Conservation (phyloP, 2,113 vertebrate species). For the Melanostigma gelatinosum region DNA sequence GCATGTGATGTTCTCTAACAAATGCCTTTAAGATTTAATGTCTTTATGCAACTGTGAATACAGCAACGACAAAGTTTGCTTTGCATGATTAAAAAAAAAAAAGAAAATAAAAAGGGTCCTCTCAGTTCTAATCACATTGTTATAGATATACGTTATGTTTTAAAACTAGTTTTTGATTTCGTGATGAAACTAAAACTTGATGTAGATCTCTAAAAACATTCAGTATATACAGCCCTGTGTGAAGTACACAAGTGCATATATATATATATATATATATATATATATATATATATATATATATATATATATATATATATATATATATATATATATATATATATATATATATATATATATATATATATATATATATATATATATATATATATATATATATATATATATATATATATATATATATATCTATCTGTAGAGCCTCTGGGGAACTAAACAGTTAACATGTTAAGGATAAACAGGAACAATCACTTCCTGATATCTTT, state of each 20-base stretch:
- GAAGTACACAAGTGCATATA: conserved; percentile 42
- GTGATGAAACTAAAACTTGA: conserved; percentile 35
- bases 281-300: conserved; percentile 18
- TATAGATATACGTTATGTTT: conserved; percentile 13
- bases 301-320: conserved; percentile 18
- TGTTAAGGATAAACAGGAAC: neutral
- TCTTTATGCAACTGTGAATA: conserved; percentile 40
- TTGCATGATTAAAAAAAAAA: conserved; percentile 11
- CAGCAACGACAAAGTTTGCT: conserved; percentile 1
- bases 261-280: conserved; percentile 18
- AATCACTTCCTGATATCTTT: neutral
- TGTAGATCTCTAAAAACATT: conserved; percentile 39
- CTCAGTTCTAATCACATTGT: conserved; percentile 7
- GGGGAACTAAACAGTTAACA: neutral
- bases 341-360: conserved; percentile 18
- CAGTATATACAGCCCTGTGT: conserved; percentile 38
- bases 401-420: conserved; percentile 18
- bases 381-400: conserved; percentile 18
- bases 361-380: conserved; percentile 18
- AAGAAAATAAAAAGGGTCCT: conserved; percentile 47
- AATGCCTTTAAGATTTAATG: conserved; percentile 2
- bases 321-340: conserved; percentile 18
- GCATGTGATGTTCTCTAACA: conserved; percentile 13
- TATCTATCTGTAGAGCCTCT: conserved; percentile 7
- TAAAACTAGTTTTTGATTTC: conserved; percentile 18